Conservation (phyloP, 2,888 invertebrate genomes). For the Meiosimyza platycephala region DNA sequence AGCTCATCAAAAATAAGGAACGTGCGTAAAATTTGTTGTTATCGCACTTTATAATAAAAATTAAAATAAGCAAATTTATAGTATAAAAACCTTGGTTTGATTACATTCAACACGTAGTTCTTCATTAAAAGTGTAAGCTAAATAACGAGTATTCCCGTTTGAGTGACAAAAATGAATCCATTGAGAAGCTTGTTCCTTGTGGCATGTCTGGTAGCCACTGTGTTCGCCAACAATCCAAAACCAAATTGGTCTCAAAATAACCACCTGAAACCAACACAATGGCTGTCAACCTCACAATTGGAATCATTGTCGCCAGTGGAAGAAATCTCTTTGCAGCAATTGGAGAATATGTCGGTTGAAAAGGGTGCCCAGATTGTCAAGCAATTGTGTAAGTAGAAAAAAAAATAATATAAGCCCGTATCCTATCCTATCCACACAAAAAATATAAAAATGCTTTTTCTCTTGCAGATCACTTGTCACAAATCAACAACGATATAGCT, state of each 20-base stretch:
- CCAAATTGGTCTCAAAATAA: too few relatives aligned
- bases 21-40: not conserved
- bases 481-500: constrained; percentile 49
- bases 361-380: constrained; percentile 54
- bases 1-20: not conserved
- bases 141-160: not conserved
- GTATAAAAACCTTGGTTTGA: not conserved
- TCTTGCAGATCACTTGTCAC: constrained; percentile 50
- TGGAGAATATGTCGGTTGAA: constrained; percentile 53
- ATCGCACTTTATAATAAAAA: not conserved
- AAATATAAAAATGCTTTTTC: not conserved
- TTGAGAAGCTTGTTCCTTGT: constrained; percentile 8
- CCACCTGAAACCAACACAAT: constrained; percentile 53
- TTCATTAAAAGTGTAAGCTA: not conserved
- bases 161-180: constrained; percentile 30
- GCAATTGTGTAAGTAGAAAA: constrained; percentile 52
- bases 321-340: constrained; percentile 51
- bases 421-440: not conserved
- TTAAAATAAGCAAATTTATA: not conserved
- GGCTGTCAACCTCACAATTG: constrained; percentile 53
- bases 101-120: not conserved
- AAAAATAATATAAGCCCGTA: not conserved
- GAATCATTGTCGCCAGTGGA: constrained; percentile 52
- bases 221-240: not conserved
- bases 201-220: not conserved